These are phyloP conservation scores for Leucania comma DNA, from an alignment of 2,888 invertebrate species.

Conservation along the genomic window DNA sequence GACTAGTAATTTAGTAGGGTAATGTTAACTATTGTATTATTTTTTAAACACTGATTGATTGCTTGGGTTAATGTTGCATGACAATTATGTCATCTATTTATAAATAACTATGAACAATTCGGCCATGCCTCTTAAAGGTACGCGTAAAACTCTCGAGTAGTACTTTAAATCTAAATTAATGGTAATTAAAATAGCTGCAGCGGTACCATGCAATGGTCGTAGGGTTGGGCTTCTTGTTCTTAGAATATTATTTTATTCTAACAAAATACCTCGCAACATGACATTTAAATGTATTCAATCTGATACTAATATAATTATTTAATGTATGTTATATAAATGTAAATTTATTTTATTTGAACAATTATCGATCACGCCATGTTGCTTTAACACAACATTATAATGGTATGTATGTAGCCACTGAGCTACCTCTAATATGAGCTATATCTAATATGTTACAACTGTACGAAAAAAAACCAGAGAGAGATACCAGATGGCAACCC, in stretches of 20 bases:
- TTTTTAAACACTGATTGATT: slow-evolving; percentile 56
- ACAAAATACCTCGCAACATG: slow-evolving; percentile 19
- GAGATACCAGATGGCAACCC: slow-evolving; percentile 26
- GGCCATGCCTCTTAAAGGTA: slow-evolving; percentile 70
- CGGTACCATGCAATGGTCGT: slow-evolving; percentile 63
- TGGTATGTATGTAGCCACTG: too few relatives aligned
- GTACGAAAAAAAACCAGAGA: slow-evolving; percentile 3
- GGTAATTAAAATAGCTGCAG: slow-evolving; percentile 79
- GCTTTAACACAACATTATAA: neutral
- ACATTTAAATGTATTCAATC: slow-evolving; percentile 21
- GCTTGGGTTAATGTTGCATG: slow-evolving; percentile 43
- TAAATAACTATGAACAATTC: slow-evolving; percentile 75
- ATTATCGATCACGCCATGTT: slow-evolving; percentile 32
- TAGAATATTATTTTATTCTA: slow-evolving; percentile 13
- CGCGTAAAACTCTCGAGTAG: slow-evolving; percentile 75
- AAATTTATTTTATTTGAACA: slow-evolving; percentile 29
- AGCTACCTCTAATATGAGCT: neutral
- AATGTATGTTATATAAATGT: slow-evolving; percentile 19
- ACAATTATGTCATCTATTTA: slow-evolving; percentile 78
- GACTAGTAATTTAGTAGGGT: slow-evolving; percentile 35
- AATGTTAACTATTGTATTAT: slow-evolving; percentile 27
- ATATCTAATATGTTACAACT: neutral
- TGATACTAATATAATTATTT: slow-evolving; percentile 18
- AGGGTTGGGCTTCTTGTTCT: slow-evolving; percentile 40
- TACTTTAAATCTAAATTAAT: slow-evolving; percentile 74